Conservation (phyloP, 2,888 invertebrate species). For the Encarsia formosa region DNA sequence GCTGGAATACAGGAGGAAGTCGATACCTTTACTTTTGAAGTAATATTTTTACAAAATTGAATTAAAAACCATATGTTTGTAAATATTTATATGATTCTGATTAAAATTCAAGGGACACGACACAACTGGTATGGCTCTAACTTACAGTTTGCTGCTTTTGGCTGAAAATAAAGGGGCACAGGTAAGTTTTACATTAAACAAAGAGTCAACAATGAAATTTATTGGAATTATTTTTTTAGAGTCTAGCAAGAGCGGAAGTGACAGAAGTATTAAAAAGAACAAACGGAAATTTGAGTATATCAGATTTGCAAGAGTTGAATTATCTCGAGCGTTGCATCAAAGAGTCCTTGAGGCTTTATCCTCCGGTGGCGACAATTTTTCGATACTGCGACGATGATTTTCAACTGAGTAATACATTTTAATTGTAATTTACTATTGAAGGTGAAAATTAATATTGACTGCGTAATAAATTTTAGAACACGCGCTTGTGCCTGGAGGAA, state of each 20-base stretch:
- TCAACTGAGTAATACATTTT: conserved; percentile 9
- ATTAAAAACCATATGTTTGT: background rate
- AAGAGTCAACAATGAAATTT: too few species aligned
- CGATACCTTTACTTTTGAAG: conserved; percentile 42
- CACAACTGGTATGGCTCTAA: conserved; percentile 57
- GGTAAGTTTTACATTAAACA: too few species aligned
- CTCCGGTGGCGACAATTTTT: conserved; percentile 54
- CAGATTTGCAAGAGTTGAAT: conserved; percentile 61
- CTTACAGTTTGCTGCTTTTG: conserved; percentile 55
- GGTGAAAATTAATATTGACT: too few species aligned
- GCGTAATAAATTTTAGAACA: too few species aligned
- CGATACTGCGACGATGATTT: background rate
- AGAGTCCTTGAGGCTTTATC: conserved; percentile 63
- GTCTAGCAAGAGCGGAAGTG: conserved; percentile 32
- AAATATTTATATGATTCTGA: background rate
- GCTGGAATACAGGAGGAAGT: conserved; percentile 43
- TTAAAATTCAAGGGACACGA: conserved; percentile 56
- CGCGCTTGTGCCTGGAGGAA: conserved; percentile 7
- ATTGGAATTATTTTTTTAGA: too few species aligned
- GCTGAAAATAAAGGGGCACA: conserved; percentile 52
- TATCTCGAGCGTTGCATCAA: conserved; percentile 69
- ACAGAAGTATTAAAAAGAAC: conserved; percentile 54
- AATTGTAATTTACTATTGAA: too few species aligned
- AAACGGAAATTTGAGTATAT: conserved; percentile 52
- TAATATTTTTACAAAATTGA: conserved; percentile 21